Evolutionary conservation across 2,797 vertebrate species (phyloP).

Genomic region (Gymnothorax reevesii): DNA sequence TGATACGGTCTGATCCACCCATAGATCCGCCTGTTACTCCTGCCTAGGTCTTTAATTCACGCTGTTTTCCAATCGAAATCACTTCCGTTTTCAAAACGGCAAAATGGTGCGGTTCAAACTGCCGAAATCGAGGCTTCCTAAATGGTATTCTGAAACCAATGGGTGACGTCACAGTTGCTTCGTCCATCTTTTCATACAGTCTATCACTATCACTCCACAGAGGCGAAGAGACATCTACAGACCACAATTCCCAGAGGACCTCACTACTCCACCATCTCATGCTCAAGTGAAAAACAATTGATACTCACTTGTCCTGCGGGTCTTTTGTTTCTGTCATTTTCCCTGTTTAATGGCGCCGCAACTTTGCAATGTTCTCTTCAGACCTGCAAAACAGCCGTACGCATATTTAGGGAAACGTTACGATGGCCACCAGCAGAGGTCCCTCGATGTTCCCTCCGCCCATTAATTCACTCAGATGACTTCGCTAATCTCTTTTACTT

Average conservation of each 20-base stretch:
- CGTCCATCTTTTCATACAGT: too few species aligned
- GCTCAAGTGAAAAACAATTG: not conserved
- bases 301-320: slow-evolving; percentile 70
- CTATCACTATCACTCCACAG: not conserved
- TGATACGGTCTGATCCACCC: too few species aligned
- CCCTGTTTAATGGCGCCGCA: slow-evolving; percentile 21
- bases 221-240: not conserved
- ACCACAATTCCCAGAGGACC: not conserved
- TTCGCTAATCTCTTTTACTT: too few species aligned
- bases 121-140: not conserved
- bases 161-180: too few species aligned
- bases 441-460: too few species aligned
- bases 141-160: not conserved
- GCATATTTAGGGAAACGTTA: not conserved
- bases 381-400: slow-evolving; percentile 57
- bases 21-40: too few species aligned
- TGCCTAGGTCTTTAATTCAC: too few species aligned
- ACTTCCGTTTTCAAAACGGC: too few species aligned
- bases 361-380: slow-evolving; percentile 38
- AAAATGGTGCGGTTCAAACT: too few species aligned
- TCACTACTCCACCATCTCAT: not conserved
- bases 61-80: too few species aligned
- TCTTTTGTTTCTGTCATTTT: slow-evolving; percentile 69
- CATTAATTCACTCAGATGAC: too few species aligned
- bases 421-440: too few species aligned